phyloP scores from a whole-genome alignment of 2,888 invertebrate species.

The Ormyrus rosae region DNA sequence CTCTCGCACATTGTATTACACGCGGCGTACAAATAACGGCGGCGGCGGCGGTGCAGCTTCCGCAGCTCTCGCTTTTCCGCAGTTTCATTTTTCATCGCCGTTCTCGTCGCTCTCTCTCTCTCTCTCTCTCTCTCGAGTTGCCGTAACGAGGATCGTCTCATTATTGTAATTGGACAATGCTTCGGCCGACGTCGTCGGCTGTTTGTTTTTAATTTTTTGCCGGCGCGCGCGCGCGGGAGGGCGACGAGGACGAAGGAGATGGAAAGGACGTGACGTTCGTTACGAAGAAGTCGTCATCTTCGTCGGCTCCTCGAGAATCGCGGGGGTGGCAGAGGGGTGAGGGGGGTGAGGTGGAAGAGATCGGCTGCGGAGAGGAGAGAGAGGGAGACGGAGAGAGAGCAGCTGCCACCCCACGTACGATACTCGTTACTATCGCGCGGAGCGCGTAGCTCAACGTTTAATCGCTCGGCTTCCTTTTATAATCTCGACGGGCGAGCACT shows the following conservation, averaged over 20 bases:
- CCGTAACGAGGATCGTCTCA: constrained; percentile 66
- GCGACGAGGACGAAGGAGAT: constrained; percentile 20
- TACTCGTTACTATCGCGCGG: constrained; percentile 45
- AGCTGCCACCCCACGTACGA: constrained; percentile 49
- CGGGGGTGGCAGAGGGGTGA: not conserved
- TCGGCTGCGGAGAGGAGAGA: constrained; percentile 3
- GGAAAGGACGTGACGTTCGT: constrained; percentile 57
- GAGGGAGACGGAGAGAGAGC: not conserved
- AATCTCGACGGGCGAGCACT: constrained; percentile 39
- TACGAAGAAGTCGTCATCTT: constrained; percentile 55
- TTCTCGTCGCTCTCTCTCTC: constrained; percentile 28
- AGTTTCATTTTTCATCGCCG: constrained; percentile 61
- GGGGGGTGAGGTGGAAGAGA: constrained; percentile 23
- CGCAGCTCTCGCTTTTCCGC: constrained; percentile 12
- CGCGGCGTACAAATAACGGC: constrained; percentile 67
- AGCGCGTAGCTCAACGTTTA: constrained; percentile 40
- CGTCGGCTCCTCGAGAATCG: constrained; percentile 28
- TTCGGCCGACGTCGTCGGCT: constrained; percentile 57
- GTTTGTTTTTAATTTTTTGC: constrained; percentile 59
- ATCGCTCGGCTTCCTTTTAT: constrained; percentile 46
- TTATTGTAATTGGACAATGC: constrained; percentile 70
- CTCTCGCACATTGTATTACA: constrained; percentile 72
- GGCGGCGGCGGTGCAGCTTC: not conserved
- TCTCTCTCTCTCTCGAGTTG: constrained; percentile 31
- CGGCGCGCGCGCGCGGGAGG: not conserved